phyloP scores from a whole-genome alignment of 2,888 invertebrate species.

The Tipula helvola region DNA sequence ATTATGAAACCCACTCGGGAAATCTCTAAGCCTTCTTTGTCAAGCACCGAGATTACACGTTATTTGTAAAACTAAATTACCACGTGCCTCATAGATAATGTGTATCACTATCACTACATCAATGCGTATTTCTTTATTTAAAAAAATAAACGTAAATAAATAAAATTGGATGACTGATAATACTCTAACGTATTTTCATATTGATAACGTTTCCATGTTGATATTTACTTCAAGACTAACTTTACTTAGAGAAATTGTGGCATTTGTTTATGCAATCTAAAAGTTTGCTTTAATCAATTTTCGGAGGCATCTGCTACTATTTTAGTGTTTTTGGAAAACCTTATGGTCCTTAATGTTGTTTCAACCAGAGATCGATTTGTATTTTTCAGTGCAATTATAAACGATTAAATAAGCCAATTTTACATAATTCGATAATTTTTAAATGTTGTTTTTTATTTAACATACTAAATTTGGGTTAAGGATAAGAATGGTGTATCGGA shows the following conservation, averaged over 20 bases:
- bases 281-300: not conserved
- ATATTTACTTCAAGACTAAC: not conserved
- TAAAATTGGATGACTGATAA: not conserved
- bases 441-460: not conserved
- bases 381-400: too few species aligned
- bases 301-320: not conserved
- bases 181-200: not conserved
- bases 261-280: too few species aligned
- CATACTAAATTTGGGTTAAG: not conserved
- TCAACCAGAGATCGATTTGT: too few species aligned
- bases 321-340: not conserved
- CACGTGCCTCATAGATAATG: not conserved
- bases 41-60: too few species aligned
- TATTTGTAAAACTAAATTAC: not conserved
- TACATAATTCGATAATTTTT: not conserved
- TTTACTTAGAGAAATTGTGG: too few species aligned
- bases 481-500: not conserved
- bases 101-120: not conserved
- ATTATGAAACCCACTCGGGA: not conserved
- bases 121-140: not conserved
- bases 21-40: not conserved
- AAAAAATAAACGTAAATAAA: not conserved
- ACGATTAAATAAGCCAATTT: not conserved
- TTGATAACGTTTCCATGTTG: not conserved
- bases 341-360: too few species aligned